These are phyloP conservation scores for Penaeus vannamei DNA, from an alignment of 1,140 invertebrate genomes.

Conservation along the genomic window DNA sequence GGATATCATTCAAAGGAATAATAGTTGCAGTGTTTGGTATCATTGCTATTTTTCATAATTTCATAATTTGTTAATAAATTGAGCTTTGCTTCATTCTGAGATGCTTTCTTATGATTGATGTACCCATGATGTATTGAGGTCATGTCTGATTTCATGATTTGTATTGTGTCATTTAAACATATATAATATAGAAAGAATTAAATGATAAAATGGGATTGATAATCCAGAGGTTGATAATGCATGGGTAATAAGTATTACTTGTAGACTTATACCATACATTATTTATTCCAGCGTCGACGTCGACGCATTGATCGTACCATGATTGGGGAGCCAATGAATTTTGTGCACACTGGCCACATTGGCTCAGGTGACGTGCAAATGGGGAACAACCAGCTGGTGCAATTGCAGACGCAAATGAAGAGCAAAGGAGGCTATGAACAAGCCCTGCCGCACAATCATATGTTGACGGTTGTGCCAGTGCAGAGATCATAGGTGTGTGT, in stretches of 20 bases:
- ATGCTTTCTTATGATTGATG: too few species aligned
- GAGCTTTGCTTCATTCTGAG: too few species aligned
- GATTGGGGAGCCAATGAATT: conserved; percentile 93
- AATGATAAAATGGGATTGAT: too few species aligned
- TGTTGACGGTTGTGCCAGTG: conserved; percentile 52
- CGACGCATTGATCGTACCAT: conserved; percentile 91
- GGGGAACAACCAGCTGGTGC: conserved; percentile 81
- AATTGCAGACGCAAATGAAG: conserved; percentile 88
- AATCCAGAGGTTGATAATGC: not conserved
- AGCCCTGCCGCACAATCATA: conserved; percentile 59
- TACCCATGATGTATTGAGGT: too few species aligned
- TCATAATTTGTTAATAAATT: too few species aligned
- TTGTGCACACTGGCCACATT: conserved; percentile 92
- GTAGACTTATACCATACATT: too few species aligned
- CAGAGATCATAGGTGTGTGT: conserved; percentile 54
- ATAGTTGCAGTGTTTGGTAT: too few species aligned
- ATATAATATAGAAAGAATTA: too few species aligned
- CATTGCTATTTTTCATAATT: too few species aligned
- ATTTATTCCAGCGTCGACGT: conserved; percentile 55
- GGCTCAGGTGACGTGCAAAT: conserved; percentile 86
- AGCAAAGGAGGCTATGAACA: conserved; percentile 88
- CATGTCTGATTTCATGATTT: too few species aligned
- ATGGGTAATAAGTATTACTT: not conserved
- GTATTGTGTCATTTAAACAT: too few species aligned
- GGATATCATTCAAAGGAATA: too few species aligned